A percentile compares a stretch with the other conserved stretches of the same genome.
Evolutionary conservation across 1,140 invertebrate genomes (phyloP).

Genomic region (Drosophila tristis): DNA sequence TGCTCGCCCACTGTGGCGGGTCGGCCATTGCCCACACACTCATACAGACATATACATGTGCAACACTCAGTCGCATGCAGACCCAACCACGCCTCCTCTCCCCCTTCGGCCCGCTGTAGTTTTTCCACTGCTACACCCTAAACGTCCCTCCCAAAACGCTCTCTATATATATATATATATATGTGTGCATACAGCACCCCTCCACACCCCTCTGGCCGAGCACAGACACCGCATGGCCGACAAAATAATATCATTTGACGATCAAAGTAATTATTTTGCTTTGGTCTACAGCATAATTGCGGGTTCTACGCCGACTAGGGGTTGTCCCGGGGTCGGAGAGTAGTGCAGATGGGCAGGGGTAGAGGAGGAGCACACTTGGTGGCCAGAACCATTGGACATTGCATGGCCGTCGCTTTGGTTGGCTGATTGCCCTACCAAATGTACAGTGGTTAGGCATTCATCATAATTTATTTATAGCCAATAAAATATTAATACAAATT

Average conservation of each 20-base stretch:
- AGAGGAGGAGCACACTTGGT: conserved; percentile 48
- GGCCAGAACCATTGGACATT: conserved; percentile 55
- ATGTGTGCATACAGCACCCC: conserved; percentile 25
- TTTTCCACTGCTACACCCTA: background rate
- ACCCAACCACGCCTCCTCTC: conserved; percentile 42
- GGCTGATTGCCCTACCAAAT: conserved; percentile 49
- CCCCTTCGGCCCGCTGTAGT: conserved; percentile 25
- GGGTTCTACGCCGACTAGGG: conserved; percentile 53
- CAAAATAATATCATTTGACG: conserved; percentile 83
- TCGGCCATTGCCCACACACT: conserved; percentile 47
- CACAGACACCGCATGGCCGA: conserved; percentile 56
- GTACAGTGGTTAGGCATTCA: conserved; percentile 28
- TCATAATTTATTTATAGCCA: conserved; percentile 3
- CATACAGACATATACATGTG: conserved; percentile 21
- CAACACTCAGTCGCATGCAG: conserved; percentile 48
- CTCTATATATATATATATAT: background rate
- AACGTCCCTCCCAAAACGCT: conserved; percentile 22
- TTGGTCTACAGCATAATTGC: conserved; percentile 83
- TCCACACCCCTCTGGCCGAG: conserved; percentile 26
- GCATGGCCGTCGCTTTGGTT: conserved; percentile 70
- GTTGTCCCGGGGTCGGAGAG: conserved; percentile 22
- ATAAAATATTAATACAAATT: background rate
- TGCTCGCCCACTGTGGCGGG: conserved; percentile 35
- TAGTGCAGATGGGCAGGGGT: background rate
- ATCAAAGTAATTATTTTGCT: conserved; percentile 84